Evolutionary conservation across 2,888 invertebrate genomes (phyloP), one percentile per base, ranked within the genome.

Genomic region (Thera obeliscata): DNA sequence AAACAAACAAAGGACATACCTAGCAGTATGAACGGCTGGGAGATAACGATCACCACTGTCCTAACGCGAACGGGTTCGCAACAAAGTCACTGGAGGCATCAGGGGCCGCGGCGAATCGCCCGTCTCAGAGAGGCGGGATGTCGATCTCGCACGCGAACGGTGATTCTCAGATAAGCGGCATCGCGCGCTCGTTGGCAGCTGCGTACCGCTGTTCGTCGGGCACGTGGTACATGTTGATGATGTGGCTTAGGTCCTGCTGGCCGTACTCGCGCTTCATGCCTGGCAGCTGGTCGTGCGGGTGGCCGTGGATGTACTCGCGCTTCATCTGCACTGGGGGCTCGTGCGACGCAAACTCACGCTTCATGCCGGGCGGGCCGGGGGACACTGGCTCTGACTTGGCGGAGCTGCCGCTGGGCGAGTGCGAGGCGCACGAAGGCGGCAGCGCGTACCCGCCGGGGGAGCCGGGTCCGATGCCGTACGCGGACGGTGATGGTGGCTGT

Each of bases 311-410:
- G 88, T 94, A 87, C 91, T 95, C 83, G 88, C 95, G 88, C 86
- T 95, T 92, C 86, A 94, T 79, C 87, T 94, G 90, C 85, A 90
- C 78, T 50, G 86, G 82, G 56, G 91, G 93, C 81, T 95, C 94
- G 81, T 95, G 95, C 49, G 87, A 69, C 63, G 84, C 87, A 80
- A 88, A 94, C 83, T 94, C 94, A 72, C 94, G 91, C 79, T 94
- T 94, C 89, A 91, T 88, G 78, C 80, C 94, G 83, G 93, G 95
- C 90, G 94, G 97, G 90, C 94, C 96, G 60, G 97, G 97, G 64
- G 97, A 97, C 80, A 97, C 97, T 43, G 97, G 97, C 89, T 98
- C 98, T 62, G 97, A 97, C 88, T 98, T 98, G 84, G 97, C 97
- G 85, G 97, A 97, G 73, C 97, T 97, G 77, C 97, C 97, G 86